Evolutionary conservation across 2,113 vertebrate genomes (phyloP), one percentile per base, ranked within the genome.

Genomic region (Plecotus auritus): DNA sequence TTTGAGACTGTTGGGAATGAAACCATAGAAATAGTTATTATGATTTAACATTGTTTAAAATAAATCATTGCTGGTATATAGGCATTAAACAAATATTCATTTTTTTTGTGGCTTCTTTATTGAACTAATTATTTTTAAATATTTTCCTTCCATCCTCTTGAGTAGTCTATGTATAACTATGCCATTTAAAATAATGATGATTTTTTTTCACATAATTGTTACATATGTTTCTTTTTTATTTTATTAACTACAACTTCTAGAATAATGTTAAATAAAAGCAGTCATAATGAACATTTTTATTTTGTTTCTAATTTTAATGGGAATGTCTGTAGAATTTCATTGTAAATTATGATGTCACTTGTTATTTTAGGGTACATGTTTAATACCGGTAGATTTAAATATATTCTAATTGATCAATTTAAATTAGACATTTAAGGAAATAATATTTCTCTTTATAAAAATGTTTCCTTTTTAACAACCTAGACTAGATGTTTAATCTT

Each of bases 201-300:
- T 54, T 93, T 92, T 92, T n/a, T 70, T 72, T 47, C 49, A 54
- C 54, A 30, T 0, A 73, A 40, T 72, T 88, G 12, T 88, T 81
- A 56, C 2, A 51, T 67, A 22, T 35, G n/a, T 85, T 86, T 95
- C 13, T 59, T 74, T 95, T 86, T 92, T 88, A 73, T 85, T 88
- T 81, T 30, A 73, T 88, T 85, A 64, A 82, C 51, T 74, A n/a
- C 28, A 49, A 83, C 61, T 91, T 76, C 30, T 23, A 95, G 35
- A 91, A 82, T 69, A 96, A 72, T 91, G 72, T 86, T 94, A 90
- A 94, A 73, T 94, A 88, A 67, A 78, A 90, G 56, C 32, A 74
- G 12, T 88, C 56, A 42, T 54, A 82, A 59, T 51, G 37, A 30
- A 42, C 26, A 42, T 88, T 76, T 35, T 95, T 90, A 67, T 95